Conservation (phyloP, 2,797 vertebrate genomes). For the Schizopygopsis pylzovi region DNA sequence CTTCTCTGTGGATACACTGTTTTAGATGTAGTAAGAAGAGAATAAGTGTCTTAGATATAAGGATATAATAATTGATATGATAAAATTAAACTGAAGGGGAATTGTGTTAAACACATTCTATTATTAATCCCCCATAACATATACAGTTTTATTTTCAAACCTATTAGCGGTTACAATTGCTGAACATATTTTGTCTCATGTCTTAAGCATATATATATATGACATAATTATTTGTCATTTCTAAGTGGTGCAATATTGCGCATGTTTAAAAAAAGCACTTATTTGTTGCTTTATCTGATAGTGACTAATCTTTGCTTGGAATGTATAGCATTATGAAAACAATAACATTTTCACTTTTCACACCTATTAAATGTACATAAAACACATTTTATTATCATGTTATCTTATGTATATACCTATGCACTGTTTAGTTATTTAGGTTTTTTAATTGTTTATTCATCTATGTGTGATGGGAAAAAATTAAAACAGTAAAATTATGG, state of each 20-base stretch:
- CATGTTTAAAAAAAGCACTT: not conserved
- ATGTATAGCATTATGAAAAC: not conserved
- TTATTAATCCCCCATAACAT: too few relatives aligned
- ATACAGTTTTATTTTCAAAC: too few relatives aligned
- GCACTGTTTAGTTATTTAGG: not conserved
- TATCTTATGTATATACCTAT: not conserved
- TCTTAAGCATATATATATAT: not conserved
- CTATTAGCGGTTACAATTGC: too few relatives aligned
- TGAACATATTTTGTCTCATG: too few relatives aligned
- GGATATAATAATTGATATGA: too few relatives aligned
- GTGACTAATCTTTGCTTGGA: not conserved
- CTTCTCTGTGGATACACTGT: too few relatives aligned
- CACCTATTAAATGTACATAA: not conserved
- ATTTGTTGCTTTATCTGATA: not conserved
- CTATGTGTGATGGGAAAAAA: not conserved
- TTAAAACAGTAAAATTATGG: not conserved
- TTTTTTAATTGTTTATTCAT: not conserved
- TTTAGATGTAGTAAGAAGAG: too few relatives aligned
- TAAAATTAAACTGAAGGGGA: too few relatives aligned
- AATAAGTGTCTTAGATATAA: too few relatives aligned
- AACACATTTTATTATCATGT: not conserved
- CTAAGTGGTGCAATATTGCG: not conserved
- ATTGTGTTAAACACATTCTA: too few relatives aligned
- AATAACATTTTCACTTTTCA: not conserved
- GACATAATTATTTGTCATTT: not conserved